Evolutionary conservation across 2,797 vertebrate genomes (phyloP), one percentile per base, ranked within the genome.

Genomic region (Rousettus madagascariensis): DNA sequence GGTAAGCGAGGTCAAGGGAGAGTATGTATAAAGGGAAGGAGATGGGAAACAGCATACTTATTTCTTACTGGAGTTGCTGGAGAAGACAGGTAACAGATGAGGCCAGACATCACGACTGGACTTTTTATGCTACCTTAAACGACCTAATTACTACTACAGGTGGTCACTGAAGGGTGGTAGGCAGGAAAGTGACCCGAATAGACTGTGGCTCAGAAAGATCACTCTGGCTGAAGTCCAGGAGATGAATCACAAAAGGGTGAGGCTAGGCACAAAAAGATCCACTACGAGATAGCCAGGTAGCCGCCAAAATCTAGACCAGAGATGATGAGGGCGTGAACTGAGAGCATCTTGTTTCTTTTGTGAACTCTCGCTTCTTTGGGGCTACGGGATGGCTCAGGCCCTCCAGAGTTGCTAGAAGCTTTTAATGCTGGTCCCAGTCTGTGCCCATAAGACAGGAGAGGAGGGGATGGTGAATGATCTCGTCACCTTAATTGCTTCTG

Each of bases 71-170:
- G 71, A 86, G 71, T 69, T 90, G 26, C 16, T 63, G 51, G 88
- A 85, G 80, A 79, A 65, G 49, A 78, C 1, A 46, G 79, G 57
- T 51, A 91, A 53, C 1, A 83, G 53, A 55, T 65, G 57, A 93
- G 22, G 13, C 68, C 84, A 57, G 86, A 90, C 55, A 61, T 53
- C 43, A 86, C 19, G 38, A 49, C 75, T 46, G 12, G 1, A 43
- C 55, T 79, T 80, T 85, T 86, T 13, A 75, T 13, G 61, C 6
- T 83, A 55, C 16, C 43, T 59, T 91, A 57, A 78, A 78, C 4
- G 86, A 84, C 46, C 93, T 86, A 65, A 85, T 89, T 78, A 57
- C 61, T 49, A n/a, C 36, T 89, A 53, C 26, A 90, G 75, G 83
- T 78, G 91, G 83, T 69, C 84, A 72, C 2, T 38, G 71, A 78